These are phyloP conservation scores for Agrypnia vestita DNA, from an alignment of 1,140 invertebrate genomes.

Conservation along the genomic window DNA sequence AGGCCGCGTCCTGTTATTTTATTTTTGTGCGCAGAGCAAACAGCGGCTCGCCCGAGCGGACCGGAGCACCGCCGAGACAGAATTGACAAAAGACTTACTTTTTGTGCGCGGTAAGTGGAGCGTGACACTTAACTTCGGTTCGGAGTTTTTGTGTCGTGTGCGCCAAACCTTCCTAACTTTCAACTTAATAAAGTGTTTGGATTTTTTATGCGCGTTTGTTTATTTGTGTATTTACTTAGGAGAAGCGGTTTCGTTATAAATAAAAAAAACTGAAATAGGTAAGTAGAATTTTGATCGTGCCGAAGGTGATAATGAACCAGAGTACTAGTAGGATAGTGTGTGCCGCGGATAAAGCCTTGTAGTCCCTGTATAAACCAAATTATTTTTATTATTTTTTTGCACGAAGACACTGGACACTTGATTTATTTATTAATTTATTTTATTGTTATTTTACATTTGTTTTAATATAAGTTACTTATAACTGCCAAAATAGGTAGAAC, in stretches of 20 bases:
- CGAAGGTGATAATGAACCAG: too few species aligned
- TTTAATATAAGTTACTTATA: too few species aligned
- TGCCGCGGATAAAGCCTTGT: too few species aligned
- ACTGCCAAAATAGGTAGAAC: too few species aligned
- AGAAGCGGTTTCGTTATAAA: not conserved
- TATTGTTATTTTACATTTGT: too few species aligned
- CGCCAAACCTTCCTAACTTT: constrained; percentile 22
- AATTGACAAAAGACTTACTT: constrained; percentile 49
- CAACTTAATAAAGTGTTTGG: constrained; percentile 1
- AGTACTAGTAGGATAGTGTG: too few species aligned
- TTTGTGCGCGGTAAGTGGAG: constrained; percentile 44
- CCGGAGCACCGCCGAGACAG: constrained; percentile 18
- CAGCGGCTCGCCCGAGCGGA: constrained; percentile 23
- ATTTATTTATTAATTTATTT: too few species aligned
- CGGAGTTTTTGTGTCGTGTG: constrained; percentile 12
- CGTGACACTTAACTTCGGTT: constrained; percentile 42
- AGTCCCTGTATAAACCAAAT: too few species aligned
- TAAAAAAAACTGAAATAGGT: too few species aligned
- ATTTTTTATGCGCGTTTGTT: not conserved
- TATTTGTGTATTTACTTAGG: not conserved
- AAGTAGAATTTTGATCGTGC: too few species aligned
- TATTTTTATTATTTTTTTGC: too few species aligned
- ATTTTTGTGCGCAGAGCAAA: constrained; percentile 43
- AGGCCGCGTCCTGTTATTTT: constrained; percentile 35
- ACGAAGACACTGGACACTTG: too few species aligned